Percentiles rank a stretch among this genome's conserved stretches.
Conservation (phyloP, 2,888 invertebrate genomes). For the Anticlea derivata region DNA sequence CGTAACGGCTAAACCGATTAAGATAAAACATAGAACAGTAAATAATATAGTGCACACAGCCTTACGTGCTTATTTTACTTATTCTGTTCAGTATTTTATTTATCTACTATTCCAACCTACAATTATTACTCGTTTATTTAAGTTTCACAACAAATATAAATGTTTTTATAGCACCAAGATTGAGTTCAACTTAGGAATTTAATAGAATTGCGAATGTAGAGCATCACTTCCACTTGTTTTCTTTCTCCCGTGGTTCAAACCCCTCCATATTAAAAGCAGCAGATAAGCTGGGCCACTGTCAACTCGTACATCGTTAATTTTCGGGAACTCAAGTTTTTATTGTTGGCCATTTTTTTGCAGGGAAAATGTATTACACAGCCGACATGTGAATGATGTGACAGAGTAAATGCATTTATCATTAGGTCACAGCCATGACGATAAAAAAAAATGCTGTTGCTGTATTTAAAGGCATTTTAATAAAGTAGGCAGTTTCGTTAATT, state of each 20-base stretch:
- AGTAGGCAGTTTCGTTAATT: no score
- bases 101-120: no score
- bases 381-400: slow-evolving; percentile 55
- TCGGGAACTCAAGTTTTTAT: slow-evolving; percentile 72
- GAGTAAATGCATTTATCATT: slow-evolving; percentile 62
- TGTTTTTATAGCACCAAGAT: background rate
- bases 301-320: slow-evolving; percentile 79
- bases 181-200: no score
- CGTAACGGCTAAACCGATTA: no score
- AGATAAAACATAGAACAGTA: no score
- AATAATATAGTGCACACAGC: no score
- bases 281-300: slow-evolving; percentile 76
- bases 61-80: no score
- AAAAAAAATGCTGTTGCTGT: background rate
- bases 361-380: slow-evolving; percentile 53
- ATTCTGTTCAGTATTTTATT: no score
- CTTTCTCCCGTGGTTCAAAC: slow-evolving; percentile 41
- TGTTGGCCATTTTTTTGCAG: slow-evolving; percentile 63
- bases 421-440: background rate
- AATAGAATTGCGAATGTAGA: background rate
- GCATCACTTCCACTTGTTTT: slow-evolving; percentile 4
- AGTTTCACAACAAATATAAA: no score
- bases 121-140: no score
- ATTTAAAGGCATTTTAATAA: background rate
- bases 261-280: slow-evolving; percentile 58